Conservation (phyloP, 2,888 invertebrate species). For the Kryphioiulus occultus region DNA sequence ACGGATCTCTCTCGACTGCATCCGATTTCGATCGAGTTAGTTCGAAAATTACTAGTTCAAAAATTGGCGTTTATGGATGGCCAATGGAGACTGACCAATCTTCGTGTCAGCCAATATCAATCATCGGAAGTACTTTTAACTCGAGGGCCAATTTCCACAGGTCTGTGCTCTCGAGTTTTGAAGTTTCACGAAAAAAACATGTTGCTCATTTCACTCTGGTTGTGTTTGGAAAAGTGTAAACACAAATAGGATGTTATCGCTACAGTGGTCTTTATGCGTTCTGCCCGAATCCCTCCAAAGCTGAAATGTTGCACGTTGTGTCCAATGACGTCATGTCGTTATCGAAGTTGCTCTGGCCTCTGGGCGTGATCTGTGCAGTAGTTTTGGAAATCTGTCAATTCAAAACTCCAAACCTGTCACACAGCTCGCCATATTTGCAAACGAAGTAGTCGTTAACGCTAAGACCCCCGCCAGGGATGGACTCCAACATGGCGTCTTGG, state of each 20-base stretch:
- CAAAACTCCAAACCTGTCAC: too few relatives aligned
- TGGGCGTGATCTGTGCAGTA: too few relatives aligned
- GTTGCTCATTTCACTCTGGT: background rate
- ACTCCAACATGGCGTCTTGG: background rate
- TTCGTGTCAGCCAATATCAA: conserved; percentile 32
- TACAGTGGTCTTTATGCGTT: background rate
- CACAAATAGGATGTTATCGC: background rate
- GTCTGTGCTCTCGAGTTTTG: background rate
- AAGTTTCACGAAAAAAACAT: background rate
- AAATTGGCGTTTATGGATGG: conserved; percentile 31
- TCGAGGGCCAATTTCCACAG: background rate
- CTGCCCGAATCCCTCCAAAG: background rate
- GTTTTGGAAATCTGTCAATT: too few relatives aligned
- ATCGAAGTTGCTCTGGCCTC: too few relatives aligned
- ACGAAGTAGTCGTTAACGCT: background rate
- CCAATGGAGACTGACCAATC: conserved; percentile 35
- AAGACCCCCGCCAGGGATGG: background rate
- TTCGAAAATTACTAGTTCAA: conserved; percentile 39
- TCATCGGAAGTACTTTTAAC: background rate
- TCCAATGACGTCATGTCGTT: background rate
- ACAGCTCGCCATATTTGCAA: background rate
- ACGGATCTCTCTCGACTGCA: conserved; percentile 21
- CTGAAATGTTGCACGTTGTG: background rate
- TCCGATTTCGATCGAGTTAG: conserved; percentile 43
- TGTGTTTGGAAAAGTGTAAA: background rate